Evolutionary conservation across 2,113 vertebrate species (phyloP), one percentile per base, ranked within the genome.

Genomic region (Eclectus roratus): DNA sequence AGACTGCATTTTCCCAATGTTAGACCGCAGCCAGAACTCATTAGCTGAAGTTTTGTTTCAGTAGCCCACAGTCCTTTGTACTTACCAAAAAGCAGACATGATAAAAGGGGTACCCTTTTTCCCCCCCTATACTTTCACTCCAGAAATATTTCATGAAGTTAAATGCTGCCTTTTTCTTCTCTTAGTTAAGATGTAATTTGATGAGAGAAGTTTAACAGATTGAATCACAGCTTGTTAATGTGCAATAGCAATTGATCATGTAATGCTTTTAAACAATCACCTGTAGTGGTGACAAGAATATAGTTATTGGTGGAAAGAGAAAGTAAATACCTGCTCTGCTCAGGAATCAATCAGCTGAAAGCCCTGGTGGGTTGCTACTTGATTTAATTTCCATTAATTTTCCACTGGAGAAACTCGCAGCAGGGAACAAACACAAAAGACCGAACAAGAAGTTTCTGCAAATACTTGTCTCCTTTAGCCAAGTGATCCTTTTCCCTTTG

Each of bases 341-440:
- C 85, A 94, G 61, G 83, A 88, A 91, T 86, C 91, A 96, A 95
- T 86, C 93, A 96, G 79, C 72, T 95, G 85, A 85, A 37, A 95
- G 41, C 18, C 16, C 37, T 44, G 31, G 47, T 90, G 79, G 80
- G 60, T 17, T 91, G 68, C 74, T 93, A 46, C 76, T 73, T 87
- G 68, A 91, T 83, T 90, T 86, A 86, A 94, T 83, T 94, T 69
- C 72, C 68, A 95, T 71, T 89, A 60, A 85, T 93, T 91, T 95
- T 88, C 84, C 60, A 88, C 52, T 29, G 35, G 27, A 93, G 39
- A 88, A 91, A 95, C 27, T 84, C 56, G 31, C 79, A 96, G 50
- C 46, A 90, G 76, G 63, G 53, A 94, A 90, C 37, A 80, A 95
- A 90, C 43, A 80, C 50, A 83, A 69, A 85, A 85, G 88, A 81